These are phyloP conservation scores for Thomomys bottae DNA, from an alignment of 2,113 vertebrate genomes.

Conservation along the genomic window DNA sequence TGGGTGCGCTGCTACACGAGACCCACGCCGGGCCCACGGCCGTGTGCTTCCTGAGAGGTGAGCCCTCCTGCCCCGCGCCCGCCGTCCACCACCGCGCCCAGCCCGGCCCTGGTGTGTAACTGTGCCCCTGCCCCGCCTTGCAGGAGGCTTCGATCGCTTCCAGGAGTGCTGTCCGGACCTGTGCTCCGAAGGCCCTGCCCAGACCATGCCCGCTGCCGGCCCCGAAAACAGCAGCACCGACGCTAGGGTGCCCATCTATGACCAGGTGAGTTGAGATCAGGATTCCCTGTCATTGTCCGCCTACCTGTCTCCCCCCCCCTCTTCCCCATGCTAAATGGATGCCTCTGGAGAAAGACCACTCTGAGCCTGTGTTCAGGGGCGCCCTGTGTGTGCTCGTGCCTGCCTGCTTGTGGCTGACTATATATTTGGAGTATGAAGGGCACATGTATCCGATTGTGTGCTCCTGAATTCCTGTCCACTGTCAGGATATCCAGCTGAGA, in stretches of 20 bases:
- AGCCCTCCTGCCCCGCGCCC: not conserved
- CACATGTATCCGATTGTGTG: not conserved
- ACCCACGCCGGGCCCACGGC: conserved; percentile 75
- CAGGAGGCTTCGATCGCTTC: conserved; percentile 91
- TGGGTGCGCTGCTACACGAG: conserved; percentile 87
- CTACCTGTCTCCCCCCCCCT: too few species aligned
- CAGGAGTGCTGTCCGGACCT: conserved; percentile 87
- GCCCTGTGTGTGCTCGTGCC: not conserved
- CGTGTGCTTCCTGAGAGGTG: conserved; percentile 90
- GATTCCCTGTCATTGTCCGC: not conserved
- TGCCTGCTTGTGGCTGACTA: not conserved
- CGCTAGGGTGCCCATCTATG: conserved; percentile 86
- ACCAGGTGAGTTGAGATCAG: conserved; percentile 84
- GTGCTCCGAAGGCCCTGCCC: conserved; percentile 81
- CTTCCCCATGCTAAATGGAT: not conserved
- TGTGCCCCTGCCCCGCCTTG: not conserved
- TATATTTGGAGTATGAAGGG: not conserved
- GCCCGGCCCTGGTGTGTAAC: not conserved
- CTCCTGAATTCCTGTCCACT: not conserved
- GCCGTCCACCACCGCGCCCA: fast-evolving
- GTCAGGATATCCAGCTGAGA: not conserved
- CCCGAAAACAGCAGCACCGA: conserved; percentile 69
- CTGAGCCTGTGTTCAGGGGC: not conserved
- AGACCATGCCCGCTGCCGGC: conserved; percentile 7
- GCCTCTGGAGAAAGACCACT: not conserved